These are phyloP conservation scores for Aegotheles bennettii DNA, from an alignment of 2,113 vertebrate species.

Conservation along the genomic window DNA sequence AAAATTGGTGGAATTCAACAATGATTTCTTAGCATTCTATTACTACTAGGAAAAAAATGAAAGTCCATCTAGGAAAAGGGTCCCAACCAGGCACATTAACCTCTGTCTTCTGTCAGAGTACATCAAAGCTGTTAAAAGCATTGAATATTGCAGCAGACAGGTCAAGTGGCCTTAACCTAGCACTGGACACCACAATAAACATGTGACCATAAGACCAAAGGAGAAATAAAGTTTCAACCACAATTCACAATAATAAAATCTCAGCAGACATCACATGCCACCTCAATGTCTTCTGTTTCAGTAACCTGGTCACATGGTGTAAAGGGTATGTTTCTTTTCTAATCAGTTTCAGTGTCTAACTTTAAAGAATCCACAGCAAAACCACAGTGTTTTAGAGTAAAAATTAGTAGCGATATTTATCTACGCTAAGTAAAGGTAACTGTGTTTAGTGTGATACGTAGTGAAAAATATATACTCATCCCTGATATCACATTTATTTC, in stretches of 20 bases:
- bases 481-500: background rate
- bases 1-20: background rate
- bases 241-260: background rate
- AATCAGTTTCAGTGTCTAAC: background rate
- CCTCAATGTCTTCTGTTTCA: background rate
- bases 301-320: background rate
- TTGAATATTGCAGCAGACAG: background rate
- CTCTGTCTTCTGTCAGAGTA: background rate
- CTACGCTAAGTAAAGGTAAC: background rate
- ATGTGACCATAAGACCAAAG: background rate
- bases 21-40: background rate
- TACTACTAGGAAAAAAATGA: background rate
- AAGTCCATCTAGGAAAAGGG: background rate
- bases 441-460: background rate
- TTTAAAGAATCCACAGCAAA: background rate
- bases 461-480: background rate
- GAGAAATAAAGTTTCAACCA: background rate
- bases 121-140: background rate
- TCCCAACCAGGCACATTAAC: background rate
- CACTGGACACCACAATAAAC: background rate
- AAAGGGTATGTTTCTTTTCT: background rate
- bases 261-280: background rate
- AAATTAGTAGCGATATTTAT: background rate
- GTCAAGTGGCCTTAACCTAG: background rate
- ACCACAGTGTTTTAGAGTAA: background rate